These are phyloP conservation scores for Beris morrisii DNA, from an alignment of 2,888 invertebrate genomes.

Conservation along the genomic window DNA sequence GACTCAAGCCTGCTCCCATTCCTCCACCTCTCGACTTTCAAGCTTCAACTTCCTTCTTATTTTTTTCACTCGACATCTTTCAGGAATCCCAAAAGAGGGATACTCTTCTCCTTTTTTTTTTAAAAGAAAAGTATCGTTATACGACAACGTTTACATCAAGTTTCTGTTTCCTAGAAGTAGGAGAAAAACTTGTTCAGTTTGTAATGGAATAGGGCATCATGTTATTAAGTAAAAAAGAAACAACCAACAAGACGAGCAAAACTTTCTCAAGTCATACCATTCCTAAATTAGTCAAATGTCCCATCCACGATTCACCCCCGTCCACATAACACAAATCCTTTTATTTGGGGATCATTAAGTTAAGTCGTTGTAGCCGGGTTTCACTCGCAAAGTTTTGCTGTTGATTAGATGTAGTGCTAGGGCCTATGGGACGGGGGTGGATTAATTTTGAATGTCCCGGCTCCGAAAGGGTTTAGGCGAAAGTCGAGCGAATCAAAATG, in stretches of 20 bases:
- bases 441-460: constrained; percentile 21
- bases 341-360: constrained; percentile 27
- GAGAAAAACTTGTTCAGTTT: not conserved
- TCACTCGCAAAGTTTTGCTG: constrained; percentile 12
- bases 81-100: not conserved
- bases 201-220: no score
- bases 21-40: not conserved
- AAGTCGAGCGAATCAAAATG: constrained; percentile 6
- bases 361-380: constrained; percentile 5
- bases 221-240: not conserved
- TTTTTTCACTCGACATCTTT: no score
- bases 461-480: constrained; percentile 17
- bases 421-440: constrained; percentile 7
- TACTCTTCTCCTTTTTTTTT: not conserved
- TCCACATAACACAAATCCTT: constrained; percentile 13
- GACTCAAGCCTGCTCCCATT: not conserved
- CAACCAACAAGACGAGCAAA: not conserved
- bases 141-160: constrained; percentile 14
- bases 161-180: constrained; percentile 8
- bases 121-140: constrained; percentile 19
- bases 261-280: constrained; percentile 4
- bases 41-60: constrained; percentile 3
- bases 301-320: not conserved
- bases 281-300: constrained; percentile 29
- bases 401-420: constrained; percentile 25